A percentile compares a stretch with the other conserved stretches of the same genome.
Conservation (phyloP, 2,797 vertebrate genomes). For the Euthynnus affinis region DNA sequence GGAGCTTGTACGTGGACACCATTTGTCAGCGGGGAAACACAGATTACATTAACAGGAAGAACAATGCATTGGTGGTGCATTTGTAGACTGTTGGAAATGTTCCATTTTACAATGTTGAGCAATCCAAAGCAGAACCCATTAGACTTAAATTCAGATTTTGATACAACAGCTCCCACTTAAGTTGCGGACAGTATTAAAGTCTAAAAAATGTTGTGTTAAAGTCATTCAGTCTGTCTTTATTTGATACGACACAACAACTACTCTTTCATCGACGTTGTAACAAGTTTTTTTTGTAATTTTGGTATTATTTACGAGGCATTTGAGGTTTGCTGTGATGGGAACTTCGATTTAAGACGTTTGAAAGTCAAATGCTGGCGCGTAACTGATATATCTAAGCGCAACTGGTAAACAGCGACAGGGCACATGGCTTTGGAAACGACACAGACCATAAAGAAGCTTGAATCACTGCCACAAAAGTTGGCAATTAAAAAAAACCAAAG, state of each 20-base stretch:
- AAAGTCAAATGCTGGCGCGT: background rate
- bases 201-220: background rate
- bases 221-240: background rate
- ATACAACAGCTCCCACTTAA: too few relatives aligned
- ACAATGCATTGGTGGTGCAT: background rate
- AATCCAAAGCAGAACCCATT: accelerated
- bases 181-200: background rate
- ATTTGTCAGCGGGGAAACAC: background rate
- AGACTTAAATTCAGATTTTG: too few relatives aligned
- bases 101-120: accelerated
- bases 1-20: background rate
- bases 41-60: slow-evolving; percentile 11
- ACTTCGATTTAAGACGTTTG: background rate
- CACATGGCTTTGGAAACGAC: background rate
- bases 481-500: background rate
- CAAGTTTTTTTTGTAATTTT: too few relatives aligned
- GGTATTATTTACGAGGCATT: too few relatives aligned
- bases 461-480: accelerated
- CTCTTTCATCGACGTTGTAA: too few relatives aligned
- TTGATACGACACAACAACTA: background rate
- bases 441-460: accelerated
- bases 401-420: background rate
- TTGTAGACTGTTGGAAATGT: background rate
- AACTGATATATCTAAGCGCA: background rate
- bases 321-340: too few relatives aligned